These are phyloP conservation scores for Cydia strobilella DNA, from an alignment of 1,140 invertebrate species.

Conservation along the genomic window DNA sequence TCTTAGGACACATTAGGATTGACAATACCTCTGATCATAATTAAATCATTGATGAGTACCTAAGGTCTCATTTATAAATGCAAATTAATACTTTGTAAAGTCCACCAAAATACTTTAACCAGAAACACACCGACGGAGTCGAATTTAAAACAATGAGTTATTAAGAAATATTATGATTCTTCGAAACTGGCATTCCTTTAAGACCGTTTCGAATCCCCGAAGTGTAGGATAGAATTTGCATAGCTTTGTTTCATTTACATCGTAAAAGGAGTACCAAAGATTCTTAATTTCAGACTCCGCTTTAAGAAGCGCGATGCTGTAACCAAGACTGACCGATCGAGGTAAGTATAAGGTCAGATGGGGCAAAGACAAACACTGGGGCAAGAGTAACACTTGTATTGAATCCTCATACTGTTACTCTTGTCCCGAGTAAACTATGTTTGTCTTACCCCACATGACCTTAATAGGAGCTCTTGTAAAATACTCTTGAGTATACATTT, in stretches of 20 bases:
- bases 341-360: no score
- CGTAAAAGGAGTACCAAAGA: slow-evolving; percentile 20
- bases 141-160: background rate
- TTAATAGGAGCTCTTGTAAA: no score
- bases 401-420: no score
- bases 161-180: background rate
- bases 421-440: no score
- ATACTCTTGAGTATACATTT: no score
- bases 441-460: no score
- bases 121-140: background rate
- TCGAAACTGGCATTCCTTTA: background rate
- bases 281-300: background rate
- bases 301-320: background rate
- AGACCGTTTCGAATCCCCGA: slow-evolving; percentile 6
- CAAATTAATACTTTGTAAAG: background rate
- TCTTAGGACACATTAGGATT: slow-evolving; percentile 1
- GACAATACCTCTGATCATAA: background rate
- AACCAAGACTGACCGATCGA: no score
- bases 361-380: no score
- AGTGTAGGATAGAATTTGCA: slow-evolving; percentile 15
- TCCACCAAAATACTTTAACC: background rate
- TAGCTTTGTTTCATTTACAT: slow-evolving; percentile 32
- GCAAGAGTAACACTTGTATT: no score
- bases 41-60: background rate
- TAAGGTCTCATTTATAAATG: background rate